Conservation (phyloP, 1,140 invertebrate genomes). For the Fopius arisanus region DNA sequence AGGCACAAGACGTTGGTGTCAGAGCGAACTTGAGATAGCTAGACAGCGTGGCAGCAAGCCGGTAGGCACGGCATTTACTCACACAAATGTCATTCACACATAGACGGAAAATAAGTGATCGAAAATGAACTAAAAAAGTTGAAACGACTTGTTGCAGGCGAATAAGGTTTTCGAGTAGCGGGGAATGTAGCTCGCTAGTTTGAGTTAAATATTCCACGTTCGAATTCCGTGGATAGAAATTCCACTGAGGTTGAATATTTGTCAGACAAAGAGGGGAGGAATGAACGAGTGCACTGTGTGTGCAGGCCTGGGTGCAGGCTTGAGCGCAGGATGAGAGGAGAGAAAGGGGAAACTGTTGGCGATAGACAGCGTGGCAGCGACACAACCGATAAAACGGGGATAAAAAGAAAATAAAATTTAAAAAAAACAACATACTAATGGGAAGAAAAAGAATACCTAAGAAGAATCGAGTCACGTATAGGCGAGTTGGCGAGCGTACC, state of each 20-base stretch:
- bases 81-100: not conserved
- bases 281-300: not conserved
- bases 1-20: not conserved
- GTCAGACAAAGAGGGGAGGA: constrained; percentile 26
- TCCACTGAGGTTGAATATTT: constrained; percentile 1
- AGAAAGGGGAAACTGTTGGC: constrained; percentile 35
- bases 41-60: constrained; percentile 22
- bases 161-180: not conserved
- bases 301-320: no score
- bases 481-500: not conserved
- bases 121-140: not conserved
- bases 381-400: constrained; percentile 45
- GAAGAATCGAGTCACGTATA: constrained; percentile 39
- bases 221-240: constrained; percentile 16
- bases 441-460: constrained; percentile 18
- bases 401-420: not conserved
- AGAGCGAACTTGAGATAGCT: constrained; percentile 17
- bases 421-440: no score
- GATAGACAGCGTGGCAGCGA: constrained; percentile 58
- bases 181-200: constrained; percentile 15
- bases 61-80: not conserved
- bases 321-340: not conserved
- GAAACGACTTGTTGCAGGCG: not conserved
- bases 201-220: constrained; percentile 23
- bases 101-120: not conserved